Base-by-base conservation (phyloP, 2,113 vertebrate species). In the Tringa solitaria region DNA sequence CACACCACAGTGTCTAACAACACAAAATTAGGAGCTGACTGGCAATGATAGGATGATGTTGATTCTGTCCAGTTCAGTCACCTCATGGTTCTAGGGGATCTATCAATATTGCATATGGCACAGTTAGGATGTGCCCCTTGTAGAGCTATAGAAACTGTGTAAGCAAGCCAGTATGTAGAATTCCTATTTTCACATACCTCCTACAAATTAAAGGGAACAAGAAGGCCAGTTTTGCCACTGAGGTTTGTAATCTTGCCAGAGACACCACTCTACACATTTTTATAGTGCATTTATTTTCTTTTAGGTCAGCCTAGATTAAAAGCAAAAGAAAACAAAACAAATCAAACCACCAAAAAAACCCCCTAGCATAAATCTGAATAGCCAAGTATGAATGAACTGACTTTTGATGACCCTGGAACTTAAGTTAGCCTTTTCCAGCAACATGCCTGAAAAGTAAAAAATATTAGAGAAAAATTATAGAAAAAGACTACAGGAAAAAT, bases 21-120 rank as follows among this genome's bases (percentile, higher is more conserved):
- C 10, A 39, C 30, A 68, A 56, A 68, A 63, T 26, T 23, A 23
- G 24, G 41, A 67, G 14, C 45, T 67, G 83, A 43, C 5, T 56
- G 41, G 27, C 14, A 77, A 12, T 22, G 43, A 68, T 6, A 61
- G 32, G 32, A 8, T 0, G 0, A 19, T 41, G 4, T 12, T 64
- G 16, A 9, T 27, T 57, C 50, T 41, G 26, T 23, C 43, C 61
- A 88, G 19, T 35, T 73, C 32, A 82, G 33, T 24, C 53, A 56
- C 16, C 19, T 9, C 46, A 1, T 6, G 8, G 18, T 86, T 74
- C 37, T 70, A 32, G 27, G 22, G 11, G 9, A 13, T 45, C 17
- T 53, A 21, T 20, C 35, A 53, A 20, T 39, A 24, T 41, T 65
- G 12, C 5, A 35, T 7, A 53, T 27, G n/a, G 27, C 33, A 54